Evolutionary conservation across 1,140 invertebrate genomes (phyloP), one percentile per base, ranked within the genome.

Genomic region (Halictus rubicundus): DNA sequence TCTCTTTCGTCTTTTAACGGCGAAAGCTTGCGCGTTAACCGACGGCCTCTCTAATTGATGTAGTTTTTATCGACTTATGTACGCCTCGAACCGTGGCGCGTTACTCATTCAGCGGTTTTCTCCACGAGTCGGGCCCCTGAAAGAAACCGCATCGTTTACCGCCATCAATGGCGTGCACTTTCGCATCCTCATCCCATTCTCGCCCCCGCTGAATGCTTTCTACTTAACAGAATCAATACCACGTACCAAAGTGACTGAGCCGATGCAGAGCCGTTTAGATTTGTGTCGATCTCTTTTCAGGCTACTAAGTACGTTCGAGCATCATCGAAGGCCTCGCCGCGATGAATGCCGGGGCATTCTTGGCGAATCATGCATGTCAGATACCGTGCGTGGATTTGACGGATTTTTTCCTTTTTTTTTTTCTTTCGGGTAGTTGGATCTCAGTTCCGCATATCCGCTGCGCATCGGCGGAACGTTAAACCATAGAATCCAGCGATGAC

Each of bases 131-230:
- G 74, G 80, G 83, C 73, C 79, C 87, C 87, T 90, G 89, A 92
- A 92, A 91, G 90, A 91, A 92, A 92, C 91, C 91, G 88, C 91
- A 92, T 90, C 89, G 90, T 90, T 92, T 91, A 91, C 87, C 87
- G 83, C 77, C 81, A 86, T 84, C 81, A 79, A 82, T 81, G 68
- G 83, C 85, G 84, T 83, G 87, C 87, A 85, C 81, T 87, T 90
- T 88, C 81, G 83, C 84, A 87, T 78, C 84, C 74, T 63, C 78
- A 73, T 68, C 71, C 76, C 74, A 83, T 84, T 85, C 80, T 81
- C 80, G 68, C 85, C 86, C 65, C 86, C 82, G 77, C 84, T 86
- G 72, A 88, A 83, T 82, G 77, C 83, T 69, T 83, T 83, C 65
- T 88, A 86, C 82, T 88, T 88, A 84, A 85, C 68, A 64, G 80